Evolutionary conservation across 1,140 invertebrate species (phyloP), one percentile per base, ranked within the genome.

Genomic region (Xylocopa sonorina): DNA sequence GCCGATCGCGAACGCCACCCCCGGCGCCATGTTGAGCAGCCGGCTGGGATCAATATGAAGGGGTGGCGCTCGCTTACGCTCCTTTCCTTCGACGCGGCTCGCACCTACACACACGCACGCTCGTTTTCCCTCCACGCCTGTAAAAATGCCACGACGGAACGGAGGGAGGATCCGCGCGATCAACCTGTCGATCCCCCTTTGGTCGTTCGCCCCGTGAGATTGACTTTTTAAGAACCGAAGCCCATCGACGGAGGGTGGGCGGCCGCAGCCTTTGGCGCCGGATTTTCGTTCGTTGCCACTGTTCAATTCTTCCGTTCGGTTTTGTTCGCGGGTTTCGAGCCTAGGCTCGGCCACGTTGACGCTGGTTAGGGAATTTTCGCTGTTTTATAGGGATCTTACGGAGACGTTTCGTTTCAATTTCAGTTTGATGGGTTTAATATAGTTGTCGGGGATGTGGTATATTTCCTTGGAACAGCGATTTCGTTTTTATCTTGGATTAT

Each of bases 1-100:
- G 41, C 78, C 82, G 64, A 89, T 84, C 83, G 84, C 82, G 87
- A 86, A 84, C 73, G 85, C 86, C 88, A 88, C 76, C 81, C 78
- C 73, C 81, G 84, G 77, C 88, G 89, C 89, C 89, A 90, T 90
- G 66, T 89, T 90, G 79, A 71, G 72, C 76, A 87, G 75, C 76
- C 85, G 77, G 62, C 58, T 62, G 80, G 74, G 82, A 87, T 86
- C 84, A 82, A 83, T 79, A 83, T 41, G 60, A 51, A 24, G 29
- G 79, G 86, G 68, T 78, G 76, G 68, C 80, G 82, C 84, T 85
- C 57, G 69, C 66, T 83, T 76, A 55, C 27, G 51, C 72, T 57
- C 51, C 69, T 48, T 29, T 43, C 46, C 51, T 43, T 51, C 51
- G 12, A n/a, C 53, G 43, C 34, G n/a, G n/a, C n/a, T n/a, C n/a